phyloP scores from a whole-genome alignment of 1,140 invertebrate genomes.

The Tetragnatha versicolor region DNA sequence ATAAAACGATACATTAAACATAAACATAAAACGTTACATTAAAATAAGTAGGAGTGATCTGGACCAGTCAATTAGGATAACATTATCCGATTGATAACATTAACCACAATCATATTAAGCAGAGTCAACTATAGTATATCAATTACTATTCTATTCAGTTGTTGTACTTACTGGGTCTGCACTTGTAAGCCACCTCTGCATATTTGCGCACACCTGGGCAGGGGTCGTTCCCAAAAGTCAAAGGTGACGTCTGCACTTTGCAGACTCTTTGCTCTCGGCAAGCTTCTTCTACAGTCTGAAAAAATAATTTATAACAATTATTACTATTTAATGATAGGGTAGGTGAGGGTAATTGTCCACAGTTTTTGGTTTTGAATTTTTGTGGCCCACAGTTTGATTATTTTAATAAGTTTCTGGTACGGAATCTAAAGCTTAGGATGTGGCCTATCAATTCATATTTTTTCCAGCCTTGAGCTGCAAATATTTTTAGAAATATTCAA shows the following conservation, averaged over 20 bases:
- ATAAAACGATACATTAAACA: no score
- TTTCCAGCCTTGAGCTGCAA: neutral
- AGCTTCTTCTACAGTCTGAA: conserved; percentile 89
- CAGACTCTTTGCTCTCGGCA: conserved; percentile 90
- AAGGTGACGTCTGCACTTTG: conserved; percentile 82
- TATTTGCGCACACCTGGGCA: conserved; percentile 86
- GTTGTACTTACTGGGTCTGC: conserved; percentile 89
- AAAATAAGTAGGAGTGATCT: no score
- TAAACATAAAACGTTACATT: no score
- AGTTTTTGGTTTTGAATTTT: neutral
- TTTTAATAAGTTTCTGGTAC: neutral
- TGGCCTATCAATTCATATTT: neutral
- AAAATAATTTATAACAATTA: conserved; percentile 64
- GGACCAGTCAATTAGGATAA: no score
- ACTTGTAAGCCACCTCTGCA: conserved; percentile 92
- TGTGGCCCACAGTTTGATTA: neutral
- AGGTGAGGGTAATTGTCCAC: neutral
- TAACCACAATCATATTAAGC: no score
- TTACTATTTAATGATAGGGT: neutral
- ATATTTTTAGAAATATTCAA: neutral
- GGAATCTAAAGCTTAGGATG: neutral
- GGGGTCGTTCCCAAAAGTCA: conserved; percentile 81
- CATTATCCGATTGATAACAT: no score
- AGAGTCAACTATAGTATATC: no score
- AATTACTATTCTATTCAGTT: no score